phyloP scores from a whole-genome alignment of 1,140 invertebrate genomes.

The Cecropterus lyciades region DNA sequence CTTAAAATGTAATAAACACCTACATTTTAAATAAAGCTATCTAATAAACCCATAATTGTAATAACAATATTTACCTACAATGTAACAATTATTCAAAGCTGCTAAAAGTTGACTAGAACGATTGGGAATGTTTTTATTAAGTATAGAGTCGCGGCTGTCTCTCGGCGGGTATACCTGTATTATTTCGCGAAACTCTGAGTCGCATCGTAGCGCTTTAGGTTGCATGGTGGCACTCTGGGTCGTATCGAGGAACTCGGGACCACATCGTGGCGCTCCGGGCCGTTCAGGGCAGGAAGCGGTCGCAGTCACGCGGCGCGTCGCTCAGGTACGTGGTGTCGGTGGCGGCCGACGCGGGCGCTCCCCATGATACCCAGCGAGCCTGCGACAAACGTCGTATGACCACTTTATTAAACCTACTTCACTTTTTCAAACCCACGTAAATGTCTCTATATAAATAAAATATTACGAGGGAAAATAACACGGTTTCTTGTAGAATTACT shows the following conservation, averaged over 20 bases:
- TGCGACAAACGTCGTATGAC: slow-evolving; percentile 2
- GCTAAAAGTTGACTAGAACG: slow-evolving; percentile 49
- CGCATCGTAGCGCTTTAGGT: no score
- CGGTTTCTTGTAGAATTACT: no score
- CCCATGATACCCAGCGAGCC: slow-evolving; percentile 69
- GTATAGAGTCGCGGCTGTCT: not conserved
- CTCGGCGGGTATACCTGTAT: not conserved
- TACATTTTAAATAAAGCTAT: no score
- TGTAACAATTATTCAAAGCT: slow-evolving; percentile 10
- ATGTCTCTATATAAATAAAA: no score
- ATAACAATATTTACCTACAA: not conserved
- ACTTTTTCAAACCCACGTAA: no score
- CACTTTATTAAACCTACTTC: not conserved
- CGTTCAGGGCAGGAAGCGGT: slow-evolving; percentile 55
- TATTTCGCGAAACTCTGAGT: no score
- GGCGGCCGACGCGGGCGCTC: slow-evolving; percentile 58
- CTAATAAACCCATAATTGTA: no score
- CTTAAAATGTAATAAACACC: no score
- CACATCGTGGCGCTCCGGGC: not conserved
- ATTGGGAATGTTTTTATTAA: slow-evolving; percentile 44
- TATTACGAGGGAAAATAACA: no score
- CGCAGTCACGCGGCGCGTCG: slow-evolving; percentile 55
- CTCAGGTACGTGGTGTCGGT: slow-evolving; percentile 76
- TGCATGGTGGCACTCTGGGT: no score
- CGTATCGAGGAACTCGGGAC: no score